These are phyloP conservation scores for Papilio gigon DNA, from an alignment of 2,888 invertebrate genomes.

Conservation along the genomic window DNA sequence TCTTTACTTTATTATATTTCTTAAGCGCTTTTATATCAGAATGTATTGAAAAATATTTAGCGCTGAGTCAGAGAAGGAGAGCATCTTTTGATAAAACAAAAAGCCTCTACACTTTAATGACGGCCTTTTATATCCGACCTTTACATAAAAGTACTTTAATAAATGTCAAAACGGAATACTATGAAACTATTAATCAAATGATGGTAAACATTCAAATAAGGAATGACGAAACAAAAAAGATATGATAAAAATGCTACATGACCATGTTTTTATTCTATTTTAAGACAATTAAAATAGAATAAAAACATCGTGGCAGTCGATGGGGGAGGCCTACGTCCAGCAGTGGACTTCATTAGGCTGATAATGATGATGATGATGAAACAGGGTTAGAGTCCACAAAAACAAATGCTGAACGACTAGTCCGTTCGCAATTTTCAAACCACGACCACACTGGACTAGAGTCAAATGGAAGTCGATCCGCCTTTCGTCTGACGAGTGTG, in stretches of 20 bases:
- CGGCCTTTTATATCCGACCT: neutral
- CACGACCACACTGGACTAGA: no score
- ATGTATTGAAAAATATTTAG: slow-evolving; percentile 17
- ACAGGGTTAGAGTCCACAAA: no score
- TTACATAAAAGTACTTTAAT: slow-evolving; percentile 21
- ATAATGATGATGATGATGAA: no score
- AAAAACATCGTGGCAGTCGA: no score
- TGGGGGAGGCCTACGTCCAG: no score
- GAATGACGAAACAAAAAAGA: slow-evolving; percentile 5
- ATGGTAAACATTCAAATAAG: slow-evolving; percentile 9
- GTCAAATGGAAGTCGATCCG: no score
- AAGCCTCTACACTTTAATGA: slow-evolving; percentile 29
- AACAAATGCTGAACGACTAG: no score
- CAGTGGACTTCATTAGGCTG: no score
- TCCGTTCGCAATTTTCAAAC: no score
- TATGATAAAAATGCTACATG: neutral
- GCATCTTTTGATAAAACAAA: slow-evolving; percentile 24
- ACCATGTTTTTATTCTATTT: no score
- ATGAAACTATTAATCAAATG: slow-evolving; percentile 24
- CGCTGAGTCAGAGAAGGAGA: slow-evolving; percentile 4
- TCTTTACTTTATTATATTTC: neutral
- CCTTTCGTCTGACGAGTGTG: no score
- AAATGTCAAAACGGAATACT: slow-evolving; percentile 20
- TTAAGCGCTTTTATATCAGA: neutral
- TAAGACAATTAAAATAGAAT: no score